These are phyloP conservation scores for Amaurobius ferox DNA, from an alignment of 2,888 invertebrate genomes.

Conservation along the genomic window DNA sequence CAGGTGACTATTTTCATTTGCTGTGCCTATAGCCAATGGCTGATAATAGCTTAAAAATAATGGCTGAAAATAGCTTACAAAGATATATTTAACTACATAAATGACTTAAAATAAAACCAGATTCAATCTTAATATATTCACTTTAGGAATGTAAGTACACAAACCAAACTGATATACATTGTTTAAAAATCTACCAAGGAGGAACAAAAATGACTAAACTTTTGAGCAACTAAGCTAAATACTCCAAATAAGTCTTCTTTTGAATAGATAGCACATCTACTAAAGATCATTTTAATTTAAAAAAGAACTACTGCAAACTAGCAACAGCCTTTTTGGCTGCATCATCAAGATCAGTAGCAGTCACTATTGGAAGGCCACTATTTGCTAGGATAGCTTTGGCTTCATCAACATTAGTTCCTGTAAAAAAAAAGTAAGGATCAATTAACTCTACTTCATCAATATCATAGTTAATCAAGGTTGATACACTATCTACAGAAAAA, in stretches of 20 bases:
- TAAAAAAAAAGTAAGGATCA: neutral
- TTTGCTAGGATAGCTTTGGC: conserved; percentile 89
- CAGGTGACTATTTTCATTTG: no score
- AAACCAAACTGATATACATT: neutral
- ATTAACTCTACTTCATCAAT: no score
- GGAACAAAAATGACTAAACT: neutral
- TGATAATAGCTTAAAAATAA: no score
- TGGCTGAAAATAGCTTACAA: no score
- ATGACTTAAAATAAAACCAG: neutral
- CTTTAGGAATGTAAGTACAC: conserved; percentile 10
- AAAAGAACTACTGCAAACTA: conserved; percentile 75
- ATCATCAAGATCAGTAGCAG: conserved; percentile 91
- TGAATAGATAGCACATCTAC: neutral
- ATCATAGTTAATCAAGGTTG: no score
- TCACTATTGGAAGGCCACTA: conserved; percentile 89
- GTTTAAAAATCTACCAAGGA: neutral
- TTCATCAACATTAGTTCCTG: conserved; percentile 88
- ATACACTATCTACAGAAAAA: no score
- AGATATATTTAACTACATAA: neutral
- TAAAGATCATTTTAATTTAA: neutral
- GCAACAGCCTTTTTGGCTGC: conserved; percentile 92
- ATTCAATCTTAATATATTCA: neutral
- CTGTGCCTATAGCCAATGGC: no score
- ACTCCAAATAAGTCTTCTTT: neutral
- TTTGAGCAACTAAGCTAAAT: no score